These are phyloP conservation scores for Brassicogethes aeneus DNA, from an alignment of 2,888 invertebrate genomes.

Conservation along the genomic window DNA sequence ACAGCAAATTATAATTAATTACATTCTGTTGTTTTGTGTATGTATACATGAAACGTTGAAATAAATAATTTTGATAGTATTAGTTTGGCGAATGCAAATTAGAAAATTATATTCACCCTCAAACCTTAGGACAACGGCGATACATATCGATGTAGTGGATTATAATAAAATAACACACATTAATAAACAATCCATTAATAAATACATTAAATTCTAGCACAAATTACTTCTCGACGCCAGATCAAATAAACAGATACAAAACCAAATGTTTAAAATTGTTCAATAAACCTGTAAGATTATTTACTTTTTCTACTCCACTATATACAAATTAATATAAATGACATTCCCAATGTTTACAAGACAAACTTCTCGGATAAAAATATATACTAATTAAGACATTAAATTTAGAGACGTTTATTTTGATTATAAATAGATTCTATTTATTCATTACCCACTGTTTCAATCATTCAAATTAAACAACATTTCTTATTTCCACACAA, in stretches of 20 bases:
- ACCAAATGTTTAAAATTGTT: conserved; percentile 2
- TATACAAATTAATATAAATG: not conserved
- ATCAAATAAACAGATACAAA: conserved; percentile 32
- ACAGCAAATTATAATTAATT: too few species aligned
- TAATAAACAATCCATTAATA: conserved; percentile 39
- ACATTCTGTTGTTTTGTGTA: too few species aligned
- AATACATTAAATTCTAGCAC: conserved; percentile 35
- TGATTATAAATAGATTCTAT: too few species aligned
- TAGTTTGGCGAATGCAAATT: conserved; percentile 11
- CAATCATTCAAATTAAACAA: too few species aligned
- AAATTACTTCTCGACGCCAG: conserved; percentile 37
- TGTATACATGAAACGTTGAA: conserved; percentile 7
- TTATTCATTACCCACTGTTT: too few species aligned
- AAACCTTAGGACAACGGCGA: conserved; percentile 1
- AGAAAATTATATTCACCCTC: conserved; percentile 16
- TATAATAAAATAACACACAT: conserved; percentile 34
- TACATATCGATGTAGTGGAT: conserved; percentile 18
- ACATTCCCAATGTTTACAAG: not conserved
- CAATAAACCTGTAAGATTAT: not conserved
- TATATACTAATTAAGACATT: not conserved
- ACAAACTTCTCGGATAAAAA: not conserved
- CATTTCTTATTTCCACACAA: too few species aligned
- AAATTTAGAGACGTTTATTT: too few species aligned
- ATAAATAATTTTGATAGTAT: conserved; percentile 2
- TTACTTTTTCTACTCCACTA: conserved; percentile 1